A percentile compares a stretch with the other conserved stretches of the same genome.
Evolutionary conservation across 2,797 vertebrate species (phyloP).

Genomic region (Rhinogobio ventralis): DNA sequence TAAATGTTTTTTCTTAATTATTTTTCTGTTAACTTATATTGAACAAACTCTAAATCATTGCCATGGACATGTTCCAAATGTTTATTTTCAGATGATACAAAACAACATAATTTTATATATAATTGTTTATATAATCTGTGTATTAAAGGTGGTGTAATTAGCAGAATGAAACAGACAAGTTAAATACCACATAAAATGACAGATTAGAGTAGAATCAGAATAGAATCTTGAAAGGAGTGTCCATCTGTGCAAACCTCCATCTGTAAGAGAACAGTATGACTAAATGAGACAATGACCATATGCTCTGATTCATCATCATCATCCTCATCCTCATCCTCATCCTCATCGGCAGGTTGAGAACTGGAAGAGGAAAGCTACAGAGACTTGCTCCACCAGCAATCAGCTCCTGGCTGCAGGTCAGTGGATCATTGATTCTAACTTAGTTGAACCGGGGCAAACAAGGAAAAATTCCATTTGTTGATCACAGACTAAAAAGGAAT

Average conservation of each 20-base stretch:
- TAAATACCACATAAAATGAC: neutral
- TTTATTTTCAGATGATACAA: constrained; percentile 29
- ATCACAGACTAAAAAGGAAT: constrained; percentile 28
- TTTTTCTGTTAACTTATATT: neutral
- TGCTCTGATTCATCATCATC: constrained; percentile 22
- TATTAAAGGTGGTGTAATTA: constrained; percentile 2
- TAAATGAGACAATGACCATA: constrained; percentile 29
- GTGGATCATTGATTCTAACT: constrained; percentile 21
- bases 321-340: too few species aligned
- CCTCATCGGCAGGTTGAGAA: constrained; percentile 80
- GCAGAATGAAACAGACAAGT: neutral
- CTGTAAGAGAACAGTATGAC: constrained; percentile 23
- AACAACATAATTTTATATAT: neutral
- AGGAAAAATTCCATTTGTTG: constrained; percentile 71
- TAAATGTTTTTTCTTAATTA: constrained; percentile 16
- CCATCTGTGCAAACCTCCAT: constrained; percentile 12
- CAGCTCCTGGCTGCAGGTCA: constrained; percentile 88
- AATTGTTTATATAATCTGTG: neutral
- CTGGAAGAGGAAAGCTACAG: constrained; percentile 84
- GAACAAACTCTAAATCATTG: neutral
- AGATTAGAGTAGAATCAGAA: neutral
- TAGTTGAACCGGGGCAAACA: constrained; percentile 76
- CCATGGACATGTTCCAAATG: constrained; percentile 19
- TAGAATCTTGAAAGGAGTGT: constrained; percentile 1
- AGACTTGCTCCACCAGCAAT: constrained; percentile 86